Base-by-base conservation (phyloP, 2,888 invertebrate genomes). In the Drosophila tanythrix region DNA sequence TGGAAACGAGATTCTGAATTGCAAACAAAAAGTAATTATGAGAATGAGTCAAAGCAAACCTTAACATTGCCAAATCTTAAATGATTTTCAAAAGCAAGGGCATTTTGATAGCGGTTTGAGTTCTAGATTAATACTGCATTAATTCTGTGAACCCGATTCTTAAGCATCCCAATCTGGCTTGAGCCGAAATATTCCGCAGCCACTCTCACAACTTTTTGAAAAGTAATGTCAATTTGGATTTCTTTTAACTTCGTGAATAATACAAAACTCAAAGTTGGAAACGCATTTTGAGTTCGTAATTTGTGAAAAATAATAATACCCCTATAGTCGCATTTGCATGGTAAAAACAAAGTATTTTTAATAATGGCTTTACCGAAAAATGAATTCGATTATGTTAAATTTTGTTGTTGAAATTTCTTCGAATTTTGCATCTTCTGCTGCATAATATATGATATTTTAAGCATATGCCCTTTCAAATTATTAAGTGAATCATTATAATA, bases 1-100 rank as follows among this genome's bases (percentile, higher is more conserved):
- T n/a, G 3, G 3, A 1, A 10, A 40, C 4, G 40, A 1, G 2
- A 40, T 1, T 40, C n/a, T 10, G 0, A 40, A 40, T 40, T 40
- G n/a, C n/a, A 4, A 40, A 10, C 40, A n/a, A 10, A n/a, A n/a
- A n/a, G 2, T 35, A 3, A 1, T 35, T 0, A 35, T 0, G 0
- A 4, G 35, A 4, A 35, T 35, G 11, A 0, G 0, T 11, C 2
- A n/a, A n/a, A 10, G 1, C 31, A 2, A 11, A 5, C 2, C 3
- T 18, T 7, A 7, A 7, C 18, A 18, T 18, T 7, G 18, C 0
- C 4, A 21, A 21, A 40, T 21, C 5, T 40, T 21, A 40, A n/a
- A 40, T 40, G 38, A 40, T 40, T n/a, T 38, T n/a, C 38, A 8
- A 10, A 10, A 3, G 10, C 0, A 40, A 40, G 8, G 3, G 0